Evolutionary conservation across 2,888 invertebrate species (phyloP).

Genomic region (Mayetiola destructor): DNA sequence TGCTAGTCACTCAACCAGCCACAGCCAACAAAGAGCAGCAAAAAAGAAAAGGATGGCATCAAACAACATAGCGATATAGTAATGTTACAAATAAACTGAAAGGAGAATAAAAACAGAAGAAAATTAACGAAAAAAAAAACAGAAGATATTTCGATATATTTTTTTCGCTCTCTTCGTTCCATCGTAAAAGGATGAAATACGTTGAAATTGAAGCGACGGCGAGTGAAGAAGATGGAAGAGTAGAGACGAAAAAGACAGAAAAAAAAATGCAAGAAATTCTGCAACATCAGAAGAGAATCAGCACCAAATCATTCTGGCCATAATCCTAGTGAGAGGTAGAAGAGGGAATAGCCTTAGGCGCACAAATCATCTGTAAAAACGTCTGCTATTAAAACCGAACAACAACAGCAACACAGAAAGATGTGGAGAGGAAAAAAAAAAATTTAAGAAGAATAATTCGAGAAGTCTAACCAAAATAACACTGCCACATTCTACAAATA

Average conservation of each 20-base stretch:
- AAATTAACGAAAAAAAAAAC: not conserved
- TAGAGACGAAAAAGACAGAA: not conserved
- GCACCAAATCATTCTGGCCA: not conserved
- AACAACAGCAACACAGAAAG: not conserved
- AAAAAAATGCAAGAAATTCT: not conserved
- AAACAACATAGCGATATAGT: too few relatives aligned
- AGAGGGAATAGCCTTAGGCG: conserved; percentile 4
- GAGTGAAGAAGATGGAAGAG: not conserved
- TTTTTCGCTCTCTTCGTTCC: too few relatives aligned
- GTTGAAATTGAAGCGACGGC: not conserved
- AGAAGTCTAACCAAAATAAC: not conserved
- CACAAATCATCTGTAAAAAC: conserved; percentile 7
- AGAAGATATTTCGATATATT: too few relatives aligned
- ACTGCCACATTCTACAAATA: not conserved
- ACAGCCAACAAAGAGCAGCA: not conserved
- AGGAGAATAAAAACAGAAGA: conserved; percentile 2
- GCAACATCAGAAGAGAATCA: not conserved
- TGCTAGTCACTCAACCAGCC: too few relatives aligned
- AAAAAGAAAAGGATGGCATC: too few relatives aligned
- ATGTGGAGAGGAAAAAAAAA: not conserved
- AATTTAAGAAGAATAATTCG: too few relatives aligned
- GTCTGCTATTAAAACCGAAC: not conserved
- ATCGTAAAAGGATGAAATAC: not conserved
- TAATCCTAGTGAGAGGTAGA: not conserved
- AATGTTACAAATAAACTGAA: conserved; percentile 1